A percentile compares a stretch with the other conserved stretches of the same genome.
Evolutionary conservation across 1,140 invertebrate genomes (phyloP).

Genomic region (Trachelipus rathkii): DNA sequence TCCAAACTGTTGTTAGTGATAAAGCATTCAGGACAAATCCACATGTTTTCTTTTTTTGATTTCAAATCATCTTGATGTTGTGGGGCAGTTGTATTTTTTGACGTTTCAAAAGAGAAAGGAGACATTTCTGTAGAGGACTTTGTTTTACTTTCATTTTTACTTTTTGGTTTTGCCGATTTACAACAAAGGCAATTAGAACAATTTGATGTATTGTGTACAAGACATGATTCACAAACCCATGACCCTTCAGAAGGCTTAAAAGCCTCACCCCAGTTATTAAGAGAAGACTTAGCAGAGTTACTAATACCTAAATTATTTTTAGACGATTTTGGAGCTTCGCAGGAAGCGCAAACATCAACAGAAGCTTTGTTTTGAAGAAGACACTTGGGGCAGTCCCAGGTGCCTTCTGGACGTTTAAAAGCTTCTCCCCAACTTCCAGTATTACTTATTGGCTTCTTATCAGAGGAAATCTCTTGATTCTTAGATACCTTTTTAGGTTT

Average conservation of each 20-base stretch:
- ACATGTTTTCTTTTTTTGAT: neutral
- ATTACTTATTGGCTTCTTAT: neutral
- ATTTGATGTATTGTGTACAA: neutral
- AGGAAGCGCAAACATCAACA: neutral
- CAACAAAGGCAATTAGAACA: neutral
- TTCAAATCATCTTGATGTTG: neutral
- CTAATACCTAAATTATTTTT: neutral
- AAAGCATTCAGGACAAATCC: neutral
- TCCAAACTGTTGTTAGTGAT: neutral
- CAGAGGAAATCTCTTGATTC: neutral
- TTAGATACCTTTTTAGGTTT: neutral
- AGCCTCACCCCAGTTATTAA: neutral
- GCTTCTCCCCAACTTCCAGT: neutral
- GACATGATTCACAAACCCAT: neutral
- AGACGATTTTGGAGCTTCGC: neutral
- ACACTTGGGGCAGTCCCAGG: neutral
- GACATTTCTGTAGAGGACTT: too few species aligned
- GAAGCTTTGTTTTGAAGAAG: neutral
- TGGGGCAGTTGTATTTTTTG: too few species aligned
- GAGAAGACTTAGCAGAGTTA: neutral
- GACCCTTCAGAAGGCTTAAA: neutral
- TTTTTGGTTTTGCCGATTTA: neutral
- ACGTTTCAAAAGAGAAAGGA: too few species aligned
- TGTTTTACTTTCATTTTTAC: neutral
- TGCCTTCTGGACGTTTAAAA: neutral